Evolutionary conservation across 2,888 invertebrate genomes (phyloP).

Genomic region (Epinotia demarniana): DNA sequence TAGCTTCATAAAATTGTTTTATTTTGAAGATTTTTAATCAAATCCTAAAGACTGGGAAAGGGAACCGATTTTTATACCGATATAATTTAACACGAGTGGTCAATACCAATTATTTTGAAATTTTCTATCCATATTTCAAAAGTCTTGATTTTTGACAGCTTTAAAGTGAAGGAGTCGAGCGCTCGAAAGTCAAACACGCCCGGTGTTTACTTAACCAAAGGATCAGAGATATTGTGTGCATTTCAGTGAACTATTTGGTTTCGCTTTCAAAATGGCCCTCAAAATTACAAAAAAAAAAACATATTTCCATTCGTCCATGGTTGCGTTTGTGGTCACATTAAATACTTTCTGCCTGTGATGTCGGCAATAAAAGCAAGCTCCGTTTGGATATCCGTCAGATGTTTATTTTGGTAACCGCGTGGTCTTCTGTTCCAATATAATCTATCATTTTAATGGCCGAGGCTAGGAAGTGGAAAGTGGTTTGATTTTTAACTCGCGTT

Average conservation of each 20-base stretch:
- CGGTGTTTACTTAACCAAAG: no score
- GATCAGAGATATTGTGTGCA: background rate
- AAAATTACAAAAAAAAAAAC: background rate
- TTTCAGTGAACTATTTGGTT: background rate
- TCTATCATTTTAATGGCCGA: slow-evolving; percentile 43
- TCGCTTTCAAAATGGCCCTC: background rate
- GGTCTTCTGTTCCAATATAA: slow-evolving; percentile 42
- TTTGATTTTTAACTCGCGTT: slow-evolving; percentile 32
- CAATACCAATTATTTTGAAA: no score
- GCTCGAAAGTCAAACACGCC: no score
- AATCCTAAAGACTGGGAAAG: background rate
- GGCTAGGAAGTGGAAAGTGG: slow-evolving; percentile 41
- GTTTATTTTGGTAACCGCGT: slow-evolving; percentile 53
- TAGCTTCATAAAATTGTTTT: no score
- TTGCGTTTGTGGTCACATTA: slow-evolving; percentile 45
- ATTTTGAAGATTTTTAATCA: background rate
- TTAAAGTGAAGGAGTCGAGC: no score
- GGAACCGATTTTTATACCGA: no score
- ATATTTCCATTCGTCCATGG: slow-evolving; percentile 15
- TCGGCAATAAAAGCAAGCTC: slow-evolving; percentile 41
- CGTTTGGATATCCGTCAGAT: slow-evolving; percentile 52
- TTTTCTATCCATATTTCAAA: no score
- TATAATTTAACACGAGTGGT: no score
- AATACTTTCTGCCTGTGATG: slow-evolving; percentile 46
- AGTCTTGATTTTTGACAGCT: no score